Base-by-base conservation (phyloP, 2,113 vertebrate genomes). In the Trogon melanurus region DNA sequence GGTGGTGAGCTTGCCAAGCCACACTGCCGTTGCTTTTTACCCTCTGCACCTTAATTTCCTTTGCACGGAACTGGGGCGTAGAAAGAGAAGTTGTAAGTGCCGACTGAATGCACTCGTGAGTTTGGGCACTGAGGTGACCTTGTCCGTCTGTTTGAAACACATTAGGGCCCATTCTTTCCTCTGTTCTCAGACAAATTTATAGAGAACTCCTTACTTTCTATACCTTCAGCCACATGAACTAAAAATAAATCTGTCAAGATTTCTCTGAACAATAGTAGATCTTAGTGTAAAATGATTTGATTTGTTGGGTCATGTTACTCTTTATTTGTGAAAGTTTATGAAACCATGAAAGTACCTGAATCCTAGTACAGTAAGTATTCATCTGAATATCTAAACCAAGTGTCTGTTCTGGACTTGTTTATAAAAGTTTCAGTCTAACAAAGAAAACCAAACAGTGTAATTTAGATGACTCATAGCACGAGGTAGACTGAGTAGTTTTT, bases 161-260 rank as follows among this genome's bases (percentile, higher is more conserved):
- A 2, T 47, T 58, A 62, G 14, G 11, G 30, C 13, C 3, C 36
- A 45, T 45, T 66, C 1, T 60, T 34, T 70, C 51, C 26, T 74
- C n/a, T 56, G 8, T n/a, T 94, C 34, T 58, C 47, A 79, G 53
- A 61, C 3, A 70, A 71, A 71, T 81, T 88, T 30, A 45, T 10
- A 30, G 50, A 22, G 3, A 30, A 38, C 11, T 62, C 30, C 16
- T 64, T 58, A 14, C 4, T 47, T 79, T 54, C 58, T 54, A 10
- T 25, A n/a, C 15, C 3, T 44, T 69, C 29, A 1, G 0, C 17
- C 27, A 50, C n/a, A 32, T 0, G 1, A 12, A 30, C 36, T 74
- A 62, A 70, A 88, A 92, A 50, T 21, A 82, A 67, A 44, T 45
- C 29, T 30, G 16, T 41, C 8, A 65, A 38, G 22, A 38, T n/a